Percentiles rank a stretch among this genome's conserved stretches.
Conservation (phyloP, 2,797 vertebrate species). For the Morelia viridis region DNA sequence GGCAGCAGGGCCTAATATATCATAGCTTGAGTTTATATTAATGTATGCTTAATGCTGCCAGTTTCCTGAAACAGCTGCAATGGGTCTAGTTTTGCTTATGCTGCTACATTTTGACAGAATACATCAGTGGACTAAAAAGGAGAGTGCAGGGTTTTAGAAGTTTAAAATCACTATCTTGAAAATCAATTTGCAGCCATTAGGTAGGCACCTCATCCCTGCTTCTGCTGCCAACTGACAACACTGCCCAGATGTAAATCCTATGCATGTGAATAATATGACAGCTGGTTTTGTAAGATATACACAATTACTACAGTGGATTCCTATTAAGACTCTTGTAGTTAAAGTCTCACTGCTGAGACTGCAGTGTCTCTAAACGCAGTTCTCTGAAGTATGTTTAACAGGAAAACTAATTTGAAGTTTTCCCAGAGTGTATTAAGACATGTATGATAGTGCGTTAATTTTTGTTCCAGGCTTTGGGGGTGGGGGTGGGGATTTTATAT, state of each 20-base stretch:
- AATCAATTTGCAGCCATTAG: background rate
- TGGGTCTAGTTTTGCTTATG: background rate
- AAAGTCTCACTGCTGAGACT: background rate
- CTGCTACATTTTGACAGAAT: slow-evolving; percentile 8
- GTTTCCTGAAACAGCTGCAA: background rate
- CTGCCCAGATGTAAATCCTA: background rate
- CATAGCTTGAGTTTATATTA: background rate
- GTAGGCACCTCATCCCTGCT: background rate
- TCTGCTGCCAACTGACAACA: background rate
- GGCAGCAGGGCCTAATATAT: background rate
- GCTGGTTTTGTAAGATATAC: background rate
- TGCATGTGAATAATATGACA: slow-evolving; percentile 5
- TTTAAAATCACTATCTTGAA: background rate
- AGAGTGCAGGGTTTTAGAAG: background rate
- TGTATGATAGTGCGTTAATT: background rate
- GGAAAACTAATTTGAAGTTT: background rate
- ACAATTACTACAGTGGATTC: background rate
- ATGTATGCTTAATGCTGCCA: background rate
- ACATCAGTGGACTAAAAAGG: background rate
- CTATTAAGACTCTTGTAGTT: slow-evolving; percentile 9
- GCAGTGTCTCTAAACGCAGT: background rate
- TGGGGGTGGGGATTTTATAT: background rate
- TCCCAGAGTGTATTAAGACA: background rate
- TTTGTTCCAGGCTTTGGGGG: background rate
- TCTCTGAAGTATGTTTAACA: background rate